Conservation (phyloP, 2,888 invertebrate genomes). For the Drosophila anomelani region DNA sequence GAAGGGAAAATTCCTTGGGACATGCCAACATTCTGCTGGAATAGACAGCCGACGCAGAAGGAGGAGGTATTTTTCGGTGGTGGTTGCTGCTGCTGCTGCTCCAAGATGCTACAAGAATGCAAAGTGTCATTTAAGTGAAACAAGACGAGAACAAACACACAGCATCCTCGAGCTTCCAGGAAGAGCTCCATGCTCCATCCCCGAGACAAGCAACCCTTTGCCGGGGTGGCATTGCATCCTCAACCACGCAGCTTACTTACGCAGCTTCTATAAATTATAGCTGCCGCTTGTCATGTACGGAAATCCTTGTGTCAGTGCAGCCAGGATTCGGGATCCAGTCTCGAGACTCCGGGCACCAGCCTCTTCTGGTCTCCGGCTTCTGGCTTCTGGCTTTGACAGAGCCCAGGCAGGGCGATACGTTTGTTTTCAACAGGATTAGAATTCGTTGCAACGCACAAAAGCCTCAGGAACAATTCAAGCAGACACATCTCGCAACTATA, state of each 20-base stretch:
- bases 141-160: slow-evolving; percentile 78
- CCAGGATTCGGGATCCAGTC: slow-evolving; percentile 71
- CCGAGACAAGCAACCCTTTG: slow-evolving; percentile 6
- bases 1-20: slow-evolving; percentile 72
- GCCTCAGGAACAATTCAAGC: slow-evolving; percentile 78
- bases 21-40: slow-evolving; percentile 44
- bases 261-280: slow-evolving; percentile 82
- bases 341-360: slow-evolving; percentile 54
- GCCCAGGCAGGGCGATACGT: slow-evolving; percentile 70
- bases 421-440: slow-evolving; percentile 82
- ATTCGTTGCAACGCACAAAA: slow-evolving; percentile 72
- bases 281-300: slow-evolving; percentile 82
- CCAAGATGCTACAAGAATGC: slow-evolving; percentile 78
- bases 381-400: slow-evolving; percentile 69
- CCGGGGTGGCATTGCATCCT: slow-evolving; percentile 55
- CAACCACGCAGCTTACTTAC: slow-evolving; percentile 71
- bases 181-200: background rate
- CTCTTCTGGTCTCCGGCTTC: slow-evolving; percentile 60
- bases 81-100: slow-evolving; percentile 16
- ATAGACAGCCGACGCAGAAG: slow-evolving; percentile 14
- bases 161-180: slow-evolving; percentile 22
- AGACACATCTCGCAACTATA: slow-evolving; percentile 80
- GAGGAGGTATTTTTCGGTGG: slow-evolving; percentile 39
- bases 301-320: slow-evolving; percentile 82
- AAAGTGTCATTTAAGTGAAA: slow-evolving; percentile 82